Conservation (phyloP, 2,113 vertebrate species). For the Helogale parvula region DNA sequence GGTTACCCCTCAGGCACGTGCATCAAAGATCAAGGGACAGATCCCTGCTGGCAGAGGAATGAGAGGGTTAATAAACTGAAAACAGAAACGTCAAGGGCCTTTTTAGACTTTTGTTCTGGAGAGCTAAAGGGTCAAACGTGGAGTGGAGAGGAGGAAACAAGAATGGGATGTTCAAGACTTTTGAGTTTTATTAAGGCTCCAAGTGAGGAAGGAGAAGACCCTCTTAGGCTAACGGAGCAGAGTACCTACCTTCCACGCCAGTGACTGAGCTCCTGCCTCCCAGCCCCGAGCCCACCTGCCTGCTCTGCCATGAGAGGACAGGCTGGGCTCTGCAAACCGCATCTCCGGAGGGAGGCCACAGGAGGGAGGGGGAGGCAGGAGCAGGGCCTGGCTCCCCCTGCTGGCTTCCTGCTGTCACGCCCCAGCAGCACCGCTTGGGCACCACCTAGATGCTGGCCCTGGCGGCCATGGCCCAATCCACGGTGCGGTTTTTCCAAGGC, state of each 20-base stretch:
- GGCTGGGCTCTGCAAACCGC: not conserved
- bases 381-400: not conserved
- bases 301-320: not conserved
- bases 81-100: not conserved
- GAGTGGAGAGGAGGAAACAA: not conserved
- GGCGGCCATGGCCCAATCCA: not conserved
- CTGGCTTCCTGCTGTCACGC: not conserved
- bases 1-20: too few species aligned
- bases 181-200: not conserved
- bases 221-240: not conserved
- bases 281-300: not conserved
- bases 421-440: not conserved
- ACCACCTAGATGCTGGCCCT: accelerated
- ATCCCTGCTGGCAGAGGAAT: not conserved
- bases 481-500: too few species aligned
- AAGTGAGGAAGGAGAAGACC: too few species aligned
- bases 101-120: not conserved
- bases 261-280: not conserved
- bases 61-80: not conserved
- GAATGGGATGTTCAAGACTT: not conserved
- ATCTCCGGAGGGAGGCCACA: not conserved
- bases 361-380: too few species aligned
- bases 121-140: not conserved
- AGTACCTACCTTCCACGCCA: not conserved
- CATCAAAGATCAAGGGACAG: not conserved